Evolutionary conservation across 2,797 vertebrate species (phyloP), one percentile per base, ranked within the genome.

Genomic region (Graptemys geographica): DNA sequence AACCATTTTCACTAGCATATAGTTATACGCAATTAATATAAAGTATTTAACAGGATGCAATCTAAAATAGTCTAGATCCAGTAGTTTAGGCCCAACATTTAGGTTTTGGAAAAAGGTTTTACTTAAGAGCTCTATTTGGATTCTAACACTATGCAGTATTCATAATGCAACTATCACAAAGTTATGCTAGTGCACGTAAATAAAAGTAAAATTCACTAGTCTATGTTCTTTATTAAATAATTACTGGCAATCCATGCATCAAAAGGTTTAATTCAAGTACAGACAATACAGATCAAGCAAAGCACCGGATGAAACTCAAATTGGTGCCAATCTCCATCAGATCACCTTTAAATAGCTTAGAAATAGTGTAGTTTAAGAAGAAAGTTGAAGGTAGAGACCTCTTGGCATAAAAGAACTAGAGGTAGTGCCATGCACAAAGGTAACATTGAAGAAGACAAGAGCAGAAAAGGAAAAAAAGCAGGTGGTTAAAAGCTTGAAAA

Each of bases 141-240:
- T 37, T 90, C 86, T 87, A 84, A 88, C 44, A 79, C 76, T 85
- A 87, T 89, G 65, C 78, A 94, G 52, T n/a, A 84, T 37, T 90
- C 86, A 81, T 59, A 94, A 91, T 47, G 51, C n/a, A 79, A 1
- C 84, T 86, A 81, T 92, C 76, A 83, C 57, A 87, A 89, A 93
- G 95, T 89, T 83, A 94, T 13, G 3, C 44, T 88, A 95, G 79
- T 31, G 74, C 55, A 94, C 90, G 37, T 87, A 83, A 86, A 33
- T 28, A 62, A 41, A 88, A 89, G 53, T 62, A 84, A 92, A 89
- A 85, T 81, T 74, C 86, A 94, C 53, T 83, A 0, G 1, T 5
- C 37, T 53, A n/a, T 80, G 95, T 96, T 95, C 83, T 83, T 79
- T 80, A 18, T n/a, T 79, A 53, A 87, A 79, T 84, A 94, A 81